Evolutionary conservation across 2,888 invertebrate species (phyloP).

Genomic region (Malachius bipustulatus): DNA sequence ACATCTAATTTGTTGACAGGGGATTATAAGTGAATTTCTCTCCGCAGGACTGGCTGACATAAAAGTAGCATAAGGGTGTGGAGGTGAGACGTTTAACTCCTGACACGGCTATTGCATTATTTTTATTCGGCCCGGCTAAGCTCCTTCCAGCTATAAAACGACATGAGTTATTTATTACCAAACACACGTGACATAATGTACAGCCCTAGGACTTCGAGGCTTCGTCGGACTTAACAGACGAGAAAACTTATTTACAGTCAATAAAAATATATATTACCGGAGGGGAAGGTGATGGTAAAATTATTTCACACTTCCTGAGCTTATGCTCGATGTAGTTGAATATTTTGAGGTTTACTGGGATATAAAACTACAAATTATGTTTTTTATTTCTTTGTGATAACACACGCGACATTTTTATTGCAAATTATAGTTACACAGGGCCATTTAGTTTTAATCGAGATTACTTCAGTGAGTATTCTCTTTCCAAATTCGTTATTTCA

Average conservation of each 20-base stretch:
- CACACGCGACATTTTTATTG: too few relatives aligned
- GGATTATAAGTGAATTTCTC: constrained; percentile 23
- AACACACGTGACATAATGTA: constrained; percentile 26
- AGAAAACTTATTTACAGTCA: constrained; percentile 23
- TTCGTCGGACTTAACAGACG: constrained; percentile 22
- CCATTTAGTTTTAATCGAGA: too few relatives aligned
- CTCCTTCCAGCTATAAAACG: constrained; percentile 24
- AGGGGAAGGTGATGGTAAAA: too few relatives aligned
- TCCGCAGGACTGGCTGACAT: constrained; percentile 12
- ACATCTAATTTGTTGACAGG: constrained; percentile 21
- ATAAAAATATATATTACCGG: constrained; percentile 20
- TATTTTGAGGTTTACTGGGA: too few relatives aligned
- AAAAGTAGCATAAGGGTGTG: constrained; percentile 22
- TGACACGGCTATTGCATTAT: constrained; percentile 29
- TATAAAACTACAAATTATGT: too few relatives aligned
- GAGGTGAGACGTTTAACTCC: constrained; percentile 23
- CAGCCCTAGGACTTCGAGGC: constrained; percentile 18
- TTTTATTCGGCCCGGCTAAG: constrained; percentile 26
- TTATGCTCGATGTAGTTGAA: too few relatives aligned
- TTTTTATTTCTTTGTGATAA: too few relatives aligned
- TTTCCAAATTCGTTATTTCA: too few relatives aligned
- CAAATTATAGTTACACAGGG: too few relatives aligned
- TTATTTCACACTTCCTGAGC: too few relatives aligned
- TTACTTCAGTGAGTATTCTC: too few relatives aligned
- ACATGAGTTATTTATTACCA: constrained; percentile 28